A percentile compares a stretch with the other conserved stretches of the same genome.
Evolutionary conservation across 2,888 invertebrate species (phyloP).

Genomic region (Leistus spinibarbis): DNA sequence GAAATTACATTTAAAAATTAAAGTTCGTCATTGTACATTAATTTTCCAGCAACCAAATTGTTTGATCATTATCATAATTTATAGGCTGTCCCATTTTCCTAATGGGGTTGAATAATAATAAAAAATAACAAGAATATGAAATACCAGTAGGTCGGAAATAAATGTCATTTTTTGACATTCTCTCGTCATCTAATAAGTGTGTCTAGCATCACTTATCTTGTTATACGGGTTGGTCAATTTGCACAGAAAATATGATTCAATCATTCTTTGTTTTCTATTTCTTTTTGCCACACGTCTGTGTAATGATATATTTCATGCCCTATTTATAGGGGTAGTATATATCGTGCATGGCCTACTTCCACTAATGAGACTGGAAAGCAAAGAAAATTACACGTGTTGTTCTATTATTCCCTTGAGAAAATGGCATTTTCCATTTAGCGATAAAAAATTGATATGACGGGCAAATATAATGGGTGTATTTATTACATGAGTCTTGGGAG

Average conservation of each 20-base stretch:
- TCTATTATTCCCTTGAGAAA: background rate
- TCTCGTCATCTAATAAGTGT: conserved; percentile 23
- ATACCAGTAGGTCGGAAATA: conserved; percentile 37
- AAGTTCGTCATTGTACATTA: background rate
- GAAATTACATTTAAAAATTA: background rate
- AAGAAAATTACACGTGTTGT: background rate
- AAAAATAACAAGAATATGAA: conserved; percentile 23
- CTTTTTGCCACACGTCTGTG: background rate
- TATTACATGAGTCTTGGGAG: background rate
- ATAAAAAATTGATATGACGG: background rate
- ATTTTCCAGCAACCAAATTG: background rate
- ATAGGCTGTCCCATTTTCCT: background rate
- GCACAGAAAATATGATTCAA: conserved; percentile 13
- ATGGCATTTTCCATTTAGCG: background rate
- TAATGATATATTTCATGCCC: conserved; percentile 29
- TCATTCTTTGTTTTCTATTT: background rate
- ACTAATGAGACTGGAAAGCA: background rate
- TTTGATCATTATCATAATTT: background rate
- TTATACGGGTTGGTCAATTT: conserved; percentile 25
- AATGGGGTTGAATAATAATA: conserved; percentile 29
- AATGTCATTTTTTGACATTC: conserved; percentile 38
- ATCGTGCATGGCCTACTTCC: background rate
- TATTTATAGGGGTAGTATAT: background rate
- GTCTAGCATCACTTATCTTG: conserved; percentile 20
- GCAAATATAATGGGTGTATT: background rate